Evolutionary conservation across 1,140 invertebrate genomes (phyloP).

Genomic region (Lineus longissimus): DNA sequence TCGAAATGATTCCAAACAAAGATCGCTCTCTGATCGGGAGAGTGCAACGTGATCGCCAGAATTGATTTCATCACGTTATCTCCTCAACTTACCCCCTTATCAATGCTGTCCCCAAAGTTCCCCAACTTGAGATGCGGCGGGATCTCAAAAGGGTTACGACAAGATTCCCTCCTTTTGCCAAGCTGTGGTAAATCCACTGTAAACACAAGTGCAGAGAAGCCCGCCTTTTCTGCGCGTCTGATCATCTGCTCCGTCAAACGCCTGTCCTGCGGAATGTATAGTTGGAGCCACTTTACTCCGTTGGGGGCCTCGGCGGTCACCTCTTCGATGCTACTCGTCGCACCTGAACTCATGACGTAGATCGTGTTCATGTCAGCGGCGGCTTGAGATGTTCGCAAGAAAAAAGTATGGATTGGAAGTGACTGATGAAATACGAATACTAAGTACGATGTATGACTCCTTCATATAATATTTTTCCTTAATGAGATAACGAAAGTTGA

Average conservation of each 20-base stretch:
- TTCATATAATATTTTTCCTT: too few species aligned
- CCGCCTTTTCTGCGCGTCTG: slow-evolving; percentile 73
- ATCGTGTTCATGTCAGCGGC: slow-evolving; percentile 69
- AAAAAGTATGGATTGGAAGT: too few species aligned
- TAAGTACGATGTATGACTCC: too few species aligned
- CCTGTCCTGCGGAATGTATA: slow-evolving; percentile 70
- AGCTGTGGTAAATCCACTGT: slow-evolving; percentile 87
- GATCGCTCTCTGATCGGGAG: too few species aligned
- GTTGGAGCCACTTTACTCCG: slow-evolving; percentile 55
- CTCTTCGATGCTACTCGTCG: slow-evolving; percentile 85
- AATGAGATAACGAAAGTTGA: too few species aligned
- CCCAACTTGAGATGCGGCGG: slow-evolving; percentile 73
- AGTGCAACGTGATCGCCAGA: too few species aligned
- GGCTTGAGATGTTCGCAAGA: too few species aligned
- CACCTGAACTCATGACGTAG: slow-evolving; percentile 79
- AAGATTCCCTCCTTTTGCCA: slow-evolving; percentile 73
- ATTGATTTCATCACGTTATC: too few species aligned
- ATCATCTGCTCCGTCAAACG: slow-evolving; percentile 72
- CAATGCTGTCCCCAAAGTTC: background rate
- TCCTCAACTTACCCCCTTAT: too few species aligned
- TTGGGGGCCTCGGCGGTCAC: slow-evolving; percentile 71
- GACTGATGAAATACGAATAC: too few species aligned
- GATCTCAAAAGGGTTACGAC: slow-evolving; percentile 77
- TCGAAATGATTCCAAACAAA: too few species aligned
- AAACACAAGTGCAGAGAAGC: slow-evolving; percentile 81